Base-by-base conservation (phyloP, 92 coral and sea anemone species). In the Scolanthus callimorphus region DNA sequence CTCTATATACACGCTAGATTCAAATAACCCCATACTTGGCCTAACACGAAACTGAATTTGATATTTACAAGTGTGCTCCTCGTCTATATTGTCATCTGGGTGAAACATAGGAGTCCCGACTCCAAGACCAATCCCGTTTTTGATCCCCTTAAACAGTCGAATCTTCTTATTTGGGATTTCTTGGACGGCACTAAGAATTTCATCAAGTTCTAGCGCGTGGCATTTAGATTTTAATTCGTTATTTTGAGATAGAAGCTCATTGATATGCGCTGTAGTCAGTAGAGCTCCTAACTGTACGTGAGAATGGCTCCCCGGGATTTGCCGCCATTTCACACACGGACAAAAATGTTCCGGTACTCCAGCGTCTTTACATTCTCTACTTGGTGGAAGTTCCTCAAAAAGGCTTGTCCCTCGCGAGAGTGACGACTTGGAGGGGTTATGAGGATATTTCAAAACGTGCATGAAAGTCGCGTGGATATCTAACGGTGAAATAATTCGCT, bases 401-500 rank as follows among this genome's bases (percentile, higher is more conserved):
- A 85, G 75, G 25, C 88, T 80, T 3, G 49, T 20, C 0, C 92
- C 92, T 1, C 55, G 62, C 0, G 83, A 57, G 8, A 59, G 63
- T 1, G 49, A 34, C 1, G 77, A 37, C 25, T 37, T 22, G 0
- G 80, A 80, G 4, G 88, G 88, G 20, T 80, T 62, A 15, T 17
- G 19, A 2, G 92, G 87, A 45, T 74, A 85, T 38, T 65, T 74
- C 0, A 85, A 57, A 0, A 80, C 25, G 26, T 85, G 92, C 76
- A 80, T 69, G 31, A 85, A 85, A 4, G 92, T 85, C 6, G 92
- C 86, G 27, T 85, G 88, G 2, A 85, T 13, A 60, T 85, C 92
- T 12, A 85, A 17, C 1, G 92, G 88, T 0, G 87, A 66, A 11
- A 80, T 75, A 15, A 85, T 74, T 0, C 80, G 60, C 27, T 63